phyloP scores from a whole-genome alignment of 1,140 invertebrate species.

The Diorhabda elongata region DNA sequence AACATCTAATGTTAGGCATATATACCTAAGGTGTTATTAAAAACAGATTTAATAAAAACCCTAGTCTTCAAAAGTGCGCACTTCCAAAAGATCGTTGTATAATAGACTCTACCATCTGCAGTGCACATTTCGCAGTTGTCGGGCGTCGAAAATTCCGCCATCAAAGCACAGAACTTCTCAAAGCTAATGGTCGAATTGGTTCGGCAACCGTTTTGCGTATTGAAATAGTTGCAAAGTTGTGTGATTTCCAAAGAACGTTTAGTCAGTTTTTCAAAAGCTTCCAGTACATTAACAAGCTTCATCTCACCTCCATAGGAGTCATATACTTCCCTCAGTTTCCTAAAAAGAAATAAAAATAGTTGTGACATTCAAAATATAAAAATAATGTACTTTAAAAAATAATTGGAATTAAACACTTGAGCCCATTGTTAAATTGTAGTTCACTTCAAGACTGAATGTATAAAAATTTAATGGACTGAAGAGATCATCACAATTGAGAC shows the following conservation, averaged over 20 bases:
- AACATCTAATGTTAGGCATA: conserved; percentile 9
- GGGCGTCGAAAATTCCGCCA: conserved; percentile 53
- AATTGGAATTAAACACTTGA: no score
- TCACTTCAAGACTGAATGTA: no score
- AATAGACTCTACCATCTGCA: conserved; percentile 39
- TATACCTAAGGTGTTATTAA: conserved; percentile 41
- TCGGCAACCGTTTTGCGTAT: conserved; percentile 20
- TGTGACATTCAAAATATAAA: no score
- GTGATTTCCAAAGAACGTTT: conserved; percentile 36
- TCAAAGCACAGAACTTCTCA: conserved; percentile 55
- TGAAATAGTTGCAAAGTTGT: conserved; percentile 39
- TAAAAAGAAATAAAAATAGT: conserved; percentile 26
- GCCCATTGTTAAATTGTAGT: no score
- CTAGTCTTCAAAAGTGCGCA: conserved; percentile 43
- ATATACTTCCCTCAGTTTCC: conserved; percentile 42
- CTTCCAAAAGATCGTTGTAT: conserved; percentile 39
- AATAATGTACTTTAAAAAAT: no score
- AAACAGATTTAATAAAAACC: conserved; percentile 40
- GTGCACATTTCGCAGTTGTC: conserved; percentile 37
- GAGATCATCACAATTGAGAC: no score
- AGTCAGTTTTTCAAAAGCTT: conserved; percentile 42
- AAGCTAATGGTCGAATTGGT: conserved; percentile 42
- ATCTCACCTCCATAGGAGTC: conserved; percentile 41
- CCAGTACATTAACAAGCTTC: conserved; percentile 35
- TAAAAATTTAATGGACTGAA: no score